Conservation (phyloP, 1,140 invertebrate genomes). For the Potamilus streckersoni region DNA sequence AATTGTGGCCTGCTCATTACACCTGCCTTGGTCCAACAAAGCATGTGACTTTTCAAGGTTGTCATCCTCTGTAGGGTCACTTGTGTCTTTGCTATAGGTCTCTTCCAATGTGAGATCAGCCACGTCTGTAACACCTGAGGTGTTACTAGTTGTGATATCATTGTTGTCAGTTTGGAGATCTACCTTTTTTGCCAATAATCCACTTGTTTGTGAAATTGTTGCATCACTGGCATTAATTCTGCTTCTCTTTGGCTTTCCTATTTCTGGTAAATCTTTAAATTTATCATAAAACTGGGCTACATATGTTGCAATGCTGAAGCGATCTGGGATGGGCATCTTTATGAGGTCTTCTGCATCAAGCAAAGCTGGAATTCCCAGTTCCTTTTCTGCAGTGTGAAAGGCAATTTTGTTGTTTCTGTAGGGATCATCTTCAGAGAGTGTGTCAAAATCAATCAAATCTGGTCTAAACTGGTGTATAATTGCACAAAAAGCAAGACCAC, state of each 20-base stretch:
- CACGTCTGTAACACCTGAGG: too few species aligned
- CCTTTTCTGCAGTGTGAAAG: slow-evolving; percentile 21
- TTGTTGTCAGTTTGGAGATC: neutral
- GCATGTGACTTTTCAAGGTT: too few species aligned
- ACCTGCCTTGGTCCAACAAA: too few species aligned
- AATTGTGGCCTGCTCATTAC: too few species aligned
- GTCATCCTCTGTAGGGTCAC: too few species aligned
- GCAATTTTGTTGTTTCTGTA: slow-evolving; percentile 26
- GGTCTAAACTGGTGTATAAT: slow-evolving; percentile 95
- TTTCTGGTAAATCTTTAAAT: slow-evolving; percentile 13
- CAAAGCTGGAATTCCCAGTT: slow-evolving; percentile 21
- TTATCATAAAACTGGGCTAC: slow-evolving; percentile 22
- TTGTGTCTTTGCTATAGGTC: too few species aligned
- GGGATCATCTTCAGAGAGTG: slow-evolving; percentile 22
- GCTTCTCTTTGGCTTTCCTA: too few species aligned
- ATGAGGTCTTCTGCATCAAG: slow-evolving; percentile 25
- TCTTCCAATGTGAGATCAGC: too few species aligned
- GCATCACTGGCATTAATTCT: too few species aligned
- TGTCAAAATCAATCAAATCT: slow-evolving; percentile 77
- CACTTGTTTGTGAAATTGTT: neutral
- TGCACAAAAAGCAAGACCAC: slow-evolving; percentile 94
- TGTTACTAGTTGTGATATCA: too few species aligned
- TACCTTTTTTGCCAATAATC: neutral
- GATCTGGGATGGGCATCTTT: slow-evolving; percentile 18
- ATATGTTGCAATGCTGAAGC: slow-evolving; percentile 26